Conservation (phyloP, 2,888 invertebrate species). For the Rotaria magnacalcarata region DNA sequence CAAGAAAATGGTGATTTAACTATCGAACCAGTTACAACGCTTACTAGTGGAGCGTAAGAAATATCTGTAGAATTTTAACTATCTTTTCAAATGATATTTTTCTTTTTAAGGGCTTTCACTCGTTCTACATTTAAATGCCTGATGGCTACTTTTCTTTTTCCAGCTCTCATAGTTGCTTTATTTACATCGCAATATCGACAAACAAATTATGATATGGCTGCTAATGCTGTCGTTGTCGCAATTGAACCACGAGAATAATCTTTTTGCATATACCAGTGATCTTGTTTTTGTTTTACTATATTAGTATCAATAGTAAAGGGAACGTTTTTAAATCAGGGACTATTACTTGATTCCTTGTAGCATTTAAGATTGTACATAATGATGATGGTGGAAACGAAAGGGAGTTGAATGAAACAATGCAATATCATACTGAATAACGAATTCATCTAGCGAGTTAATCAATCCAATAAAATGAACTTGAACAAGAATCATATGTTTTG, state of each 20-base stretch:
- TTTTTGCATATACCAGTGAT: neutral
- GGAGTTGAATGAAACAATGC: neutral
- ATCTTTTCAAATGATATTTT: neutral
- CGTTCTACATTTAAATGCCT: conserved; percentile 42
- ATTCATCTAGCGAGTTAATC: neutral
- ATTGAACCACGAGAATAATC: neutral
- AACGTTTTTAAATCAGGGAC: neutral
- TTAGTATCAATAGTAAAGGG: neutral
- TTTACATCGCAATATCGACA: conserved; percentile 43
- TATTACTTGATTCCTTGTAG: neutral
- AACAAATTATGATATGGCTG: conserved; percentile 44
- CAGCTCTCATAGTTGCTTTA: conserved; percentile 42
- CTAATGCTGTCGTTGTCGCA: conserved; percentile 43
- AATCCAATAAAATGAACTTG: too few relatives aligned
- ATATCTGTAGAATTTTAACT: neutral
- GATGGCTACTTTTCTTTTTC: conserved; percentile 42
- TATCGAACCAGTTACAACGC: neutral
- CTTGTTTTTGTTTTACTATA: neutral
- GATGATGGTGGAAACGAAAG: neutral
- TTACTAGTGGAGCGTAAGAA: neutral
- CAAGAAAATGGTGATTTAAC: neutral
- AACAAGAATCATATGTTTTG: too few relatives aligned
- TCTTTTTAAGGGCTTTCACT: conserved; percentile 35
- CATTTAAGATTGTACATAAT: neutral
- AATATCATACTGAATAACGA: neutral